phyloP scores from a whole-genome alignment of 2,113 vertebrate genomes.

The Laticauda colubrina region DNA sequence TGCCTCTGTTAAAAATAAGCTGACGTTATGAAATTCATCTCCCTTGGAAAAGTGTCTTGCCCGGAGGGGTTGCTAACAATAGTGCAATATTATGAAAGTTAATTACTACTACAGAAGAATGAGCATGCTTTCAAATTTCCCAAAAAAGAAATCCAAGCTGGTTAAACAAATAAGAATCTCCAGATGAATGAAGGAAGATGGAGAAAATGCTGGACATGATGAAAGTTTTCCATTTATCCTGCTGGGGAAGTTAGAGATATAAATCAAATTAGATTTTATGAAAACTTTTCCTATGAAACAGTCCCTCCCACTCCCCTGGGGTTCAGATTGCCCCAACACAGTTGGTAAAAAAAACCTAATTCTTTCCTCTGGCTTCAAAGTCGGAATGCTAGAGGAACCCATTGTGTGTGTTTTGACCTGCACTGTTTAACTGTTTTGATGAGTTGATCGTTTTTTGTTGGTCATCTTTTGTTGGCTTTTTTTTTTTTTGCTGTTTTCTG shows the following conservation, averaged over 20 bases:
- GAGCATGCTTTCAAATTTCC: not conserved
- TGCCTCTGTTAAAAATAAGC: constrained; percentile 19
- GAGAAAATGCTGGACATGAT: too few relatives aligned
- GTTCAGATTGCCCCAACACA: not conserved
- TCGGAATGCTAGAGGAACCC: not conserved
- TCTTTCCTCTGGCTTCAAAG: not conserved
- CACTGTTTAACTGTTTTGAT: not conserved
- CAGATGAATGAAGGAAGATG: not conserved
- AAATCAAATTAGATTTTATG: not conserved
- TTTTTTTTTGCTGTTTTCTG: not conserved
- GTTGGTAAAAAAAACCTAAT: not conserved
- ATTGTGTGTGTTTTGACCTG: too few relatives aligned
- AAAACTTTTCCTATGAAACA: not conserved
- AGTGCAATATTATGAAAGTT: not conserved
- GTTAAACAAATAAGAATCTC: not conserved
- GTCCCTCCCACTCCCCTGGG: not conserved
- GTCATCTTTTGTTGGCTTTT: not conserved
- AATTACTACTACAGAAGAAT: not conserved
- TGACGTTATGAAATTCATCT: constrained; percentile 28
- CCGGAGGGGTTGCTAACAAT: constrained; percentile 29
- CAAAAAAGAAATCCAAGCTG: not conserved
- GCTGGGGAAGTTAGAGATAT: not conserved
- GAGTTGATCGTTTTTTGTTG: not conserved
- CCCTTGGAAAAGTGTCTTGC: not conserved
- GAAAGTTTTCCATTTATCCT: not conserved